phyloP scores from a whole-genome alignment of 1,140 invertebrate genomes.

The Lanistes nyassanus region DNA sequence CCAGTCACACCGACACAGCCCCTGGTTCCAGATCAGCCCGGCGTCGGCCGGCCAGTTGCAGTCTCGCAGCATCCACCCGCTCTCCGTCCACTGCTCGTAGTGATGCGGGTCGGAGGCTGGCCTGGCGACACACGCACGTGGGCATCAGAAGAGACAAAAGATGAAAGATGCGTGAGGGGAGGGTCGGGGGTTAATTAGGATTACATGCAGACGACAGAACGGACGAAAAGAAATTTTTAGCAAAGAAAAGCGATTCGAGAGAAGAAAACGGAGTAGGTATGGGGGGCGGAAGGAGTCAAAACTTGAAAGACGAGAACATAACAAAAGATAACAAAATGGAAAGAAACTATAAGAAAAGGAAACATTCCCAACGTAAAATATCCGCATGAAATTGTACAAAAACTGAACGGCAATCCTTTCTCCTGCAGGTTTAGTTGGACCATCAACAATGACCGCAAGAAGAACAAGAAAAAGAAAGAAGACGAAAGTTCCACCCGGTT shows the following conservation, averaged over 20 bases:
- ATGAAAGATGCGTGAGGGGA: not conserved
- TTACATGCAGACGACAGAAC: not conserved
- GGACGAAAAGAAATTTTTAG: not conserved
- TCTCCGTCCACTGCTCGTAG: conserved; percentile 30
- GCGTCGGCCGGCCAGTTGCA: conserved; percentile 41
- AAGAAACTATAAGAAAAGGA: too few relatives aligned
- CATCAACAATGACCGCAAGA: too few relatives aligned
- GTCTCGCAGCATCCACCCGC: conserved; percentile 33
- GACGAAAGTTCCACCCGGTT: too few relatives aligned
- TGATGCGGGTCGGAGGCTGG: not conserved
- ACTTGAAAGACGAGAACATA: too few relatives aligned
- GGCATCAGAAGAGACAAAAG: not conserved
- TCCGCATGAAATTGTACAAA: too few relatives aligned
- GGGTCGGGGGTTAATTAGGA: not conserved
- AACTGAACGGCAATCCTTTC: too few relatives aligned
- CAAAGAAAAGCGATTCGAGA: not conserved
- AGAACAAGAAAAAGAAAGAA: too few relatives aligned
- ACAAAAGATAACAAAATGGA: too few relatives aligned
- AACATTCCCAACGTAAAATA: too few relatives aligned
- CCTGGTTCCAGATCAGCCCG: conserved; percentile 36
- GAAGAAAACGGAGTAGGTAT: not conserved
- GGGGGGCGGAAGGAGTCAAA: not conserved
- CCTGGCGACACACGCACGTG: not conserved
- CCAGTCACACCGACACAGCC: conserved; percentile 38
- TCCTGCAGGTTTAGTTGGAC: too few relatives aligned